Percentiles rank a stretch among this genome's conserved stretches.
These are phyloP conservation scores for Eospalax fontanierii DNA, from an alignment of 2,797 vertebrate genomes.

Conservation along the genomic window DNA sequence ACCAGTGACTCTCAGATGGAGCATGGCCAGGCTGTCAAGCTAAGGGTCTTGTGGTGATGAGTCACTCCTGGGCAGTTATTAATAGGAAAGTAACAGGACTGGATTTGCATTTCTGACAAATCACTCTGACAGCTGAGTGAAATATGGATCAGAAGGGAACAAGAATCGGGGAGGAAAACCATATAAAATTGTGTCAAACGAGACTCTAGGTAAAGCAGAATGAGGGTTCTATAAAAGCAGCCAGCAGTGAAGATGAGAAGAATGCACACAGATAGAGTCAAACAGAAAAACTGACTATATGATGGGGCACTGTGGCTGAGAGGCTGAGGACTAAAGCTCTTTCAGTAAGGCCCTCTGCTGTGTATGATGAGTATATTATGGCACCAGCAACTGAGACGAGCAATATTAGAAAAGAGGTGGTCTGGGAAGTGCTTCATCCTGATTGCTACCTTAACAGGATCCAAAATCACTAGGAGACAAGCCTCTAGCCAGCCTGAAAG, in stretches of 20 bases:
- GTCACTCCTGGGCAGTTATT: no score
- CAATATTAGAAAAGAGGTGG: neutral
- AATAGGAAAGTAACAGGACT: neutral
- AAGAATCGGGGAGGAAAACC: neutral
- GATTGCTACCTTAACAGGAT: neutral
- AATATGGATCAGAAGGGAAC: neutral
- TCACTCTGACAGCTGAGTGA: neutral
- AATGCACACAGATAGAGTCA: no score
- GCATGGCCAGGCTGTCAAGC: no score
- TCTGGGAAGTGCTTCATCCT: neutral
- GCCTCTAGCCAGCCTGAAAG: neutral
- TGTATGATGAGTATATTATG: neutral
- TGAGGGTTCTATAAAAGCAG: neutral
- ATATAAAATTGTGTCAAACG: neutral
- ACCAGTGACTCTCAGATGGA: neutral
- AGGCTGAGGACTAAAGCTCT: neutral
- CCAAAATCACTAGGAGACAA: neutral
- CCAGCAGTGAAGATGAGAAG: neutral
- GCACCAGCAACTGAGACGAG: neutral
- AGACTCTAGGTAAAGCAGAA: neutral
- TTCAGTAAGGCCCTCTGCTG: neutral
- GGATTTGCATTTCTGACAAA: neutral
- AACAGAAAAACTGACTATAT: neutral
- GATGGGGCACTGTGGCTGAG: neutral
- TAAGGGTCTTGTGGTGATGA: fast-evolving